A percentile compares a stretch with the other conserved stretches of the same genome.
These are phyloP conservation scores for Kuschelorhynchus macadamiae DNA, from an alignment of 2,888 invertebrate genomes.

Conservation along the genomic window DNA sequence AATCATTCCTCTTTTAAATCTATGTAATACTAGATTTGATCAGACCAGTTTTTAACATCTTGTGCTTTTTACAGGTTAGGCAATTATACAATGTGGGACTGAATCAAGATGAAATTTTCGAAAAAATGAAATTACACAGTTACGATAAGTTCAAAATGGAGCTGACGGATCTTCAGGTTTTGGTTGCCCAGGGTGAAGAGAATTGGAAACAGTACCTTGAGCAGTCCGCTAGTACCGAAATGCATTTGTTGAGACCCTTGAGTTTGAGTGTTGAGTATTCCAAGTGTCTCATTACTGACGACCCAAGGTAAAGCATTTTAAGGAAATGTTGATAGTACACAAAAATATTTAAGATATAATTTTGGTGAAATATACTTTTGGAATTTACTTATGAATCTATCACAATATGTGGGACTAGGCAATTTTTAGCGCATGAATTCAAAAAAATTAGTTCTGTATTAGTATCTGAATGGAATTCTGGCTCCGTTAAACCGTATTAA, in stretches of 20 bases:
- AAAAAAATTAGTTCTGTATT: no score
- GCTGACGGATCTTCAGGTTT: constrained; percentile 78
- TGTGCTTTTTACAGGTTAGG: constrained; percentile 58
- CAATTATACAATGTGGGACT: constrained; percentile 61
- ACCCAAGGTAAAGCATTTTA: constrained; percentile 79
- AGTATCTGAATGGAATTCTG: no score
- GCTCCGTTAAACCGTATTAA: no score
- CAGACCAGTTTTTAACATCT: no score
- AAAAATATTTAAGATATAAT: no score
- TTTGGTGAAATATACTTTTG: no score
- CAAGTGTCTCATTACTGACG: constrained; percentile 90
- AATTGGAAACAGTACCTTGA: constrained; percentile 82
- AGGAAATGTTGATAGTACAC: no score
- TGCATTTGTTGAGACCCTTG: constrained; percentile 84
- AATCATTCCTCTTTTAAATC: no score
- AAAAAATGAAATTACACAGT: constrained; percentile 81
- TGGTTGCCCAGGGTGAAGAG: constrained; percentile 71
- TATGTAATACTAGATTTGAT: no score
- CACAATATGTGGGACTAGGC: no score
- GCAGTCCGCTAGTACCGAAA: constrained; percentile 72
- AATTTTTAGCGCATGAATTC: no score
- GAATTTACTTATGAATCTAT: no score
- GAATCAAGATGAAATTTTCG: constrained; percentile 79
- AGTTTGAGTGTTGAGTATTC: constrained; percentile 82
- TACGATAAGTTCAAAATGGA: constrained; percentile 90